Percentiles rank a stretch among this genome's conserved stretches.
phyloP scores from a whole-genome alignment of 2,113 vertebrate genomes.

The Accipiter cooperii region DNA sequence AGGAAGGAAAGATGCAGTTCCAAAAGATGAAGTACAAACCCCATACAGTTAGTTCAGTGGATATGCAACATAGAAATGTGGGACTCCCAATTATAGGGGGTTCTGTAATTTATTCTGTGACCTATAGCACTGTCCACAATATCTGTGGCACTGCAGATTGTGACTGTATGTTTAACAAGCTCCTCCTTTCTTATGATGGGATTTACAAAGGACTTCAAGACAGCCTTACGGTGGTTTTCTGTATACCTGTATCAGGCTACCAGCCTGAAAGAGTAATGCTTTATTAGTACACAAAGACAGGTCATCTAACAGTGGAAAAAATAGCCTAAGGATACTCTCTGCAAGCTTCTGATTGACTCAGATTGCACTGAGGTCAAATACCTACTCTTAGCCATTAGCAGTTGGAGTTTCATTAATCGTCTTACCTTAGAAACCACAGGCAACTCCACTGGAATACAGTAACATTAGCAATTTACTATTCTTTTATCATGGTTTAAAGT shows the following conservation, averaged over 20 bases:
- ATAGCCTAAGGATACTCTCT: conserved; percentile 28
- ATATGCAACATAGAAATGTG: background rate
- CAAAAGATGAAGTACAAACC: background rate
- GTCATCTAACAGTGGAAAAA: conserved; percentile 22
- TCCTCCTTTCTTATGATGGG: background rate
- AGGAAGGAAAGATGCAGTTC: background rate
- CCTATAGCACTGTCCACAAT: background rate
- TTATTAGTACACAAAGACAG: conserved; percentile 33
- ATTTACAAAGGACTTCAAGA: background rate
- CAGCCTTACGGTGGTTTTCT: background rate
- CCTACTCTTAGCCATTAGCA: conserved; percentile 8
- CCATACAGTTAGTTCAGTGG: background rate
- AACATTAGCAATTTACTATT: background rate
- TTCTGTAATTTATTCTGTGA: background rate
- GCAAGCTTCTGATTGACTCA: conserved; percentile 26
- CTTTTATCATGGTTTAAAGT: background rate
- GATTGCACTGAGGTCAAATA: conserved; percentile 21
- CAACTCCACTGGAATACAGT: background rate
- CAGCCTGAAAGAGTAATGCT: conserved; percentile 3
- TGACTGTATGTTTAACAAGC: background rate
- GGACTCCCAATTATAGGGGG: background rate
- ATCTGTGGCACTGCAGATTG: background rate
- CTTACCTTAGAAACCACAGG: conserved; percentile 9
- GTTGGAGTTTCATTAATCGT: conserved; percentile 48
- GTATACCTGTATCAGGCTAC: background rate